Evolutionary conservation across 1,140 invertebrate genomes (phyloP).

Genomic region (Drosophila sp.): DNA sequence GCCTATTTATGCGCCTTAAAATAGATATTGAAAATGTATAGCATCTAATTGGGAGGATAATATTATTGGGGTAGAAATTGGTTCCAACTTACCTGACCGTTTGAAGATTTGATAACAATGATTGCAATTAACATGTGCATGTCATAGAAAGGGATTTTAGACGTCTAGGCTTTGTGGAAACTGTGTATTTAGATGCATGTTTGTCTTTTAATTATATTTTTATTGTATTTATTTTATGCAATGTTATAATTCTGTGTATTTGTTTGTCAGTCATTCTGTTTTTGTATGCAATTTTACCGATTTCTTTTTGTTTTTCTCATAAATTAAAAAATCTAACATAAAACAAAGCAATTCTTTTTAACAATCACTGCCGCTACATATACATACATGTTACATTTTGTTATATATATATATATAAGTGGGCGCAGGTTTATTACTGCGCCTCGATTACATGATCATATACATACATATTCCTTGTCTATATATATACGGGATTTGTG

Average conservation of each 20-base stretch:
- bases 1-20: no score
- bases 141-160: no score
- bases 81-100: no score
- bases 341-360: slow-evolving; percentile 79
- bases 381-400: slow-evolving; percentile 78
- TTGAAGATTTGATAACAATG: no score
- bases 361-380: slow-evolving; percentile 81
- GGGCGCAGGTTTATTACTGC: slow-evolving; percentile 39
- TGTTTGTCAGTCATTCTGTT: slow-evolving; percentile 82
- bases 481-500: slow-evolving; percentile 42
- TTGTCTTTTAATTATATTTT: slow-evolving; percentile 60
- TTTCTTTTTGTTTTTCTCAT: slow-evolving; percentile 58
- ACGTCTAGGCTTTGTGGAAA: no score
- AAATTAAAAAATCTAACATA: slow-evolving; percentile 81
- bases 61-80: no score
- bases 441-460: slow-evolving; percentile 66
- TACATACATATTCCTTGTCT: slow-evolving; percentile 68
- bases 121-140: no score
- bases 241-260: slow-evolving; percentile 77
- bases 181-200: no score
- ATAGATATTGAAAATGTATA: no score
- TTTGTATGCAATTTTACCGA: slow-evolving; percentile 73
- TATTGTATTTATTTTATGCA: slow-evolving; percentile 81
- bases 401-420: slow-evolving; percentile 61
- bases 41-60: no score